phyloP scores from a whole-genome alignment of 2,888 invertebrate genomes.

The Lepidocyrtinus sp. region DNA sequence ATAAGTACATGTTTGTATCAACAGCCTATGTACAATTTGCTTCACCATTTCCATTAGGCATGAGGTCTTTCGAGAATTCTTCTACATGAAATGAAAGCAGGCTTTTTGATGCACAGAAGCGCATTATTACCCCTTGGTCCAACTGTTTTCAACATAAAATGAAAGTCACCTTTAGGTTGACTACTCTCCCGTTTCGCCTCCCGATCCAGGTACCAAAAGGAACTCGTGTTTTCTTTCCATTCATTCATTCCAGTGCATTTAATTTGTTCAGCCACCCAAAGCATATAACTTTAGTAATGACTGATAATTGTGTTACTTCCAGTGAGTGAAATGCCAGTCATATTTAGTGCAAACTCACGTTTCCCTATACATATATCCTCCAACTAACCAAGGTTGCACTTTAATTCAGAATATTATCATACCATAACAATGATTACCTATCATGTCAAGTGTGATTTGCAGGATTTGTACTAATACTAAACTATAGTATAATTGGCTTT shows the following conservation, averaged over 20 bases:
- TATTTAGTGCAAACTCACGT: slow-evolving; percentile 36
- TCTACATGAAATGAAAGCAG: too few species aligned
- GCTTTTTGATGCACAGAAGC: too few species aligned
- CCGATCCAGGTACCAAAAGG: slow-evolving; percentile 27
- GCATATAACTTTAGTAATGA: background rate
- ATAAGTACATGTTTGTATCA: too few species aligned
- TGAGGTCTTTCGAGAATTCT: too few species aligned
- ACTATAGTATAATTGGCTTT: background rate
- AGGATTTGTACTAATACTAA: background rate
- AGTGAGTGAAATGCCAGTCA: slow-evolving; percentile 27
- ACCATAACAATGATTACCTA: too few species aligned
- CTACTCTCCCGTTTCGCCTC: slow-evolving; percentile 23
- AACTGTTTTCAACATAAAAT: background rate
- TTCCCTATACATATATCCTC: background rate
- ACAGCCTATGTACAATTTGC: too few species aligned
- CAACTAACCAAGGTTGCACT: background rate
- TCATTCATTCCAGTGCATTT: slow-evolving; percentile 12
- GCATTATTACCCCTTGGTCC: too few species aligned
- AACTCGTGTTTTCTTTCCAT: slow-evolving; percentile 6
- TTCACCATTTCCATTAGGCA: too few species aligned
- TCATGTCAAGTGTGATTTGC: slow-evolving; percentile 30
- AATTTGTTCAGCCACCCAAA: slow-evolving; percentile 40
- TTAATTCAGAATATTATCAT: background rate
- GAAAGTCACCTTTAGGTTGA: slow-evolving; percentile 1
- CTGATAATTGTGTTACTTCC: background rate